Base-by-base conservation (phyloP, 2,888 invertebrate genomes). In the Drosophila paranaensis region DNA sequence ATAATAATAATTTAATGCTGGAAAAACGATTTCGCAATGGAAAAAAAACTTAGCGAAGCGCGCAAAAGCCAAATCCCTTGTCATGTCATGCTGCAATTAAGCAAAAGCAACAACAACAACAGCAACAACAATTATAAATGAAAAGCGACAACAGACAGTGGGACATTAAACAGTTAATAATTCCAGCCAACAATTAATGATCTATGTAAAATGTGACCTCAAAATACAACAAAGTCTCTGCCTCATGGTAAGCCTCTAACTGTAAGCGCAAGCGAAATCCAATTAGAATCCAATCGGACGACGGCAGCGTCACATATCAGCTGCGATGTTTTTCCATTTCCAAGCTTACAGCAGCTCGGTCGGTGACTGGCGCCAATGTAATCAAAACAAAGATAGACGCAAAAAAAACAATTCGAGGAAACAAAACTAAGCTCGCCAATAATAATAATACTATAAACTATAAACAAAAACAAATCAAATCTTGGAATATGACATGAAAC, bases 71-170 rank as follows among this genome's bases (percentile, higher is more conserved):
- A 88, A 83, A 81, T 86, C 77, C 78, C 80, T 82, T 84, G 89
- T 87, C 89, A 87, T 89, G 82, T 89, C 84, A 85, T 85, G 82
- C 82, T 77, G 82, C 77, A 89, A 87, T 89, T 87, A 80, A 58
- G 11, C 39, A 58, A 58, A 25, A 45, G 13, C 6, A 40, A 16
- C 30, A 27, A 27, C 37, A 40, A 40, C 39, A 27, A 27, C 20
- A 42, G 16, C 25, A 30, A 40, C 30, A 33, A 78, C 3, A 56
- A 35, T 56, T 56, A 58, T 48, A 69, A 72, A 82, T 77, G 72
- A 73, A 79, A 80, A 80, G 50, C 56, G 66, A 71, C 66, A 72
- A 67, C 64, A 61, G 60, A 58, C 60, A 61, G 39, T 3, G 48
- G 6, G 27, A 46, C 39, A 57, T 43, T 40, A 48, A 45, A 57